Conservation (phyloP, 2,888 invertebrate genomes). For the Trichogramma evanescens region DNA sequence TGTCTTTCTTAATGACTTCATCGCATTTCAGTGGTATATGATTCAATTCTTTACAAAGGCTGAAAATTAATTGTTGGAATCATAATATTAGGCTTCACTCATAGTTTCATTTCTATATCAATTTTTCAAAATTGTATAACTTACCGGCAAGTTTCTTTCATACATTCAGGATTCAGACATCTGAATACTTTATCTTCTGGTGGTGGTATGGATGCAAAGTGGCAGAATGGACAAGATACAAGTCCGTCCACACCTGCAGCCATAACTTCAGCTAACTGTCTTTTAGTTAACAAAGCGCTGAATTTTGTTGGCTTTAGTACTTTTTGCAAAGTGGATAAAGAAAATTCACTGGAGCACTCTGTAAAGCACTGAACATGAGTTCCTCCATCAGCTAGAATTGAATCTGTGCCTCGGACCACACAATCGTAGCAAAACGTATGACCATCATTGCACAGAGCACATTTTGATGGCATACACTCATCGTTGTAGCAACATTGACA, state of each 20-base stretch:
- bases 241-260: conserved; percentile 53
- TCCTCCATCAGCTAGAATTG: conserved; percentile 45
- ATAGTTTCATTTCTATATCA: background rate
- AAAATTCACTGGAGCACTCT: conserved; percentile 41
- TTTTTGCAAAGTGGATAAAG: conserved; percentile 39
- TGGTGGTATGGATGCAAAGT: conserved; percentile 52
- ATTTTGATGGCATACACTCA: conserved; percentile 46
- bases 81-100: too few species aligned
- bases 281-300: conserved; percentile 48
- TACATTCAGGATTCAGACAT: conserved; percentile 54
- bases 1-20: conserved; percentile 42
- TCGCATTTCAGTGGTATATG: conserved; percentile 53
- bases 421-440: conserved; percentile 50
- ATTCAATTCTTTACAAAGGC: conserved; percentile 49
- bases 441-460: conserved; percentile 42
- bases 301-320: conserved; percentile 48
- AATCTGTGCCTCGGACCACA: conserved; percentile 43
- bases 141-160: conserved; percentile 53
- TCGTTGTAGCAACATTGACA: conserved; percentile 55
- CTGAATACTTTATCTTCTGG: conserved; percentile 48
- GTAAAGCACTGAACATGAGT: conserved; percentile 48
- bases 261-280: conserved; percentile 52
- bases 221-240: conserved; percentile 55
- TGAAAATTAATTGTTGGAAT: conserved; percentile 9
- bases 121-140: background rate